Percentiles rank a stretch among this genome's conserved stretches.
Evolutionary conservation across 2,797 vertebrate genomes (phyloP).

Genomic region (Kryptopterus vitreolus): DNA sequence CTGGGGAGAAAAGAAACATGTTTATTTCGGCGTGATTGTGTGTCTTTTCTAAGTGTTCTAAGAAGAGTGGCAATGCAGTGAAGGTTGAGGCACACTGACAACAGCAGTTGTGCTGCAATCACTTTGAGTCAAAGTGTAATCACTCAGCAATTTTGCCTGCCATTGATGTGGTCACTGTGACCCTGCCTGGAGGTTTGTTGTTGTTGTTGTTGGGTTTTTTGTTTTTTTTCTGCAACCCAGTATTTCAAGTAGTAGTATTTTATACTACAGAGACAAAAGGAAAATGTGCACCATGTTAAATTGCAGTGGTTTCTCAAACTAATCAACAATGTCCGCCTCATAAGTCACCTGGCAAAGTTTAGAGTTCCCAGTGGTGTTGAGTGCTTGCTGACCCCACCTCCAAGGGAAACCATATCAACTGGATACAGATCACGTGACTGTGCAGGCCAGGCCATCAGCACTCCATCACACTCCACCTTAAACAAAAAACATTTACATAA

Average conservation of each 20-base stretch:
- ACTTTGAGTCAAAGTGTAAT: conserved; percentile 1
- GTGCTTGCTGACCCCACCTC: too few relatives aligned
- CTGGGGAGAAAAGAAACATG: neutral
- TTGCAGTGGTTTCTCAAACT: neutral
- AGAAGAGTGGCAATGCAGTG: neutral
- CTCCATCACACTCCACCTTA: too few relatives aligned
- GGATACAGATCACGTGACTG: too few relatives aligned
- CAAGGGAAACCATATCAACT: too few relatives aligned
- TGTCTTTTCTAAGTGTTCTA: neutral
- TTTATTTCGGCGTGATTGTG: neutral
- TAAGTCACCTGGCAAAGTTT: too few relatives aligned
- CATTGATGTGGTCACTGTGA: conserved; percentile 37
- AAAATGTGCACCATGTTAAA: neutral
- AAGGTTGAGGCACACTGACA: conserved; percentile 17
- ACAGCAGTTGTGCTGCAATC: conserved; percentile 11
- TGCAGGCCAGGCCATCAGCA: too few relatives aligned
- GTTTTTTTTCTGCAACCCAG: neutral
- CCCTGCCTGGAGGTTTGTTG: conserved; percentile 9
- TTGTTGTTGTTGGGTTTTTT: too few relatives aligned
- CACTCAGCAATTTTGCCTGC: conserved; percentile 38
- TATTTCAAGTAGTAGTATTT: neutral
- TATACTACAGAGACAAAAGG: neutral
- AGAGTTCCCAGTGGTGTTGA: too few relatives aligned
- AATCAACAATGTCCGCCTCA: neutral
- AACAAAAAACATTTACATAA: too few relatives aligned